Conservation (phyloP, 1,140 invertebrate genomes). For the Philotrypesis tridentata region DNA sequence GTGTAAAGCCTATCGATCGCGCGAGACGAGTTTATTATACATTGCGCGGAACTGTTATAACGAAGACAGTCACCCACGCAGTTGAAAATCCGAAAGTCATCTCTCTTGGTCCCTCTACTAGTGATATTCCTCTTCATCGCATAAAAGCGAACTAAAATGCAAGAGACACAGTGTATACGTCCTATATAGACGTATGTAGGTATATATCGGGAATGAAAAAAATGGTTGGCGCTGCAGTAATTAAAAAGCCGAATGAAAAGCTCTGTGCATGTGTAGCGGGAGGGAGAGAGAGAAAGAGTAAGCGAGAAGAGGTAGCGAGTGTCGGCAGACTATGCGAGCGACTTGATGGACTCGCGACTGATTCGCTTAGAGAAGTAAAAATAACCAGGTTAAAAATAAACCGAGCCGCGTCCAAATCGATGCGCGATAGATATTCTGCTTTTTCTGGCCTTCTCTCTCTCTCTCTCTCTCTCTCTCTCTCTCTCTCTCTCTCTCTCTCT, state of each 20-base stretch:
- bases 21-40: background rate
- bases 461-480: background rate
- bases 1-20: background rate
- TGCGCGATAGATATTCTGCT: constrained; percentile 1
- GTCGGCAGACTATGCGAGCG: background rate
- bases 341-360: constrained; percentile 7
- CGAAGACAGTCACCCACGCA: background rate
- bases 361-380: constrained; percentile 20
- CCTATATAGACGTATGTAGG: too few relatives aligned
- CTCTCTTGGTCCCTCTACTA: too few relatives aligned
- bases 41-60: background rate
- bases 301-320: background rate
- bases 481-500: too few relatives aligned
- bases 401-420: constrained; percentile 14
- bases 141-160: background rate
- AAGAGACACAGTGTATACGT: background rate
- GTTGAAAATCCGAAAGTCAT: background rate
- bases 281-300: background rate
- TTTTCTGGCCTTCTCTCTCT: background rate
- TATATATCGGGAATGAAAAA: background rate
- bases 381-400: constrained; percentile 44
- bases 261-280: background rate
- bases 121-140: background rate
- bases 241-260: constrained; percentile 23
- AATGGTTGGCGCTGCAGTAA: background rate